These are phyloP conservation scores for Bucco capensis DNA, from an alignment of 2,113 vertebrate genomes.

Conservation along the genomic window DNA sequence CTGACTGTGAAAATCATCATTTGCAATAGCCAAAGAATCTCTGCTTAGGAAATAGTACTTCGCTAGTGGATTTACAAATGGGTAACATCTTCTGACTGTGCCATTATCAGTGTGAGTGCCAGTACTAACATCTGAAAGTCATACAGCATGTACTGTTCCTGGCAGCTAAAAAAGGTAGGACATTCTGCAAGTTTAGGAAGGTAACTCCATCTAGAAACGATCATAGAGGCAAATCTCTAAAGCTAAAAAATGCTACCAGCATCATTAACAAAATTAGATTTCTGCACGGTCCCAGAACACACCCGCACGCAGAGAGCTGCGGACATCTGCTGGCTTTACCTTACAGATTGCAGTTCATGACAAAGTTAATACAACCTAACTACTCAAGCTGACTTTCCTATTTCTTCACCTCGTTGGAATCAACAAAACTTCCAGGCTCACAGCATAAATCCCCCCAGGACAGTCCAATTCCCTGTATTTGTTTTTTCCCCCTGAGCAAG, in stretches of 20 bases:
- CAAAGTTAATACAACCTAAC: slow-evolving; percentile 48
- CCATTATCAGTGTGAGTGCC: neutral
- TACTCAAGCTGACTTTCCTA: slow-evolving; percentile 2
- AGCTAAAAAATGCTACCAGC: neutral
- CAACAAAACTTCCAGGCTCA: slow-evolving; percentile 49
- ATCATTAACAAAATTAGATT: neutral
- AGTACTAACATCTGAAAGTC: slow-evolving; percentile 30
- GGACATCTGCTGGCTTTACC: neutral
- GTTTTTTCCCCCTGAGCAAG: neutral
- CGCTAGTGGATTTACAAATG: neutral
- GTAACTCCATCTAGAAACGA: neutral
- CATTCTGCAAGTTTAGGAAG: neutral
- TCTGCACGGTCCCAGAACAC: neutral
- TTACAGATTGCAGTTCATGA: neutral
- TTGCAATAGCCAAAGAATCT: slow-evolving; percentile 26
- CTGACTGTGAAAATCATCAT: slow-evolving; percentile 26
- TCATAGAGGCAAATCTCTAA: neutral
- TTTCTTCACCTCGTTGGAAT: neutral
- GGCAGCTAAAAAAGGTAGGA: neutral
- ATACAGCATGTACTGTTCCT: neutral
- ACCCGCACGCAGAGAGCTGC: rapidly evolving
- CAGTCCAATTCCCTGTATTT: slow-evolving; percentile 1
- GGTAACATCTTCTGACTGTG: slow-evolving; percentile 44
- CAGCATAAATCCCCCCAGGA: slow-evolving; percentile 7
- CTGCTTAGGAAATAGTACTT: slow-evolving; percentile 5